Percentiles rank a stretch among this genome's conserved stretches.
phyloP scores from a whole-genome alignment of 2,888 invertebrate species.

The Brachylomia viminalis region DNA sequence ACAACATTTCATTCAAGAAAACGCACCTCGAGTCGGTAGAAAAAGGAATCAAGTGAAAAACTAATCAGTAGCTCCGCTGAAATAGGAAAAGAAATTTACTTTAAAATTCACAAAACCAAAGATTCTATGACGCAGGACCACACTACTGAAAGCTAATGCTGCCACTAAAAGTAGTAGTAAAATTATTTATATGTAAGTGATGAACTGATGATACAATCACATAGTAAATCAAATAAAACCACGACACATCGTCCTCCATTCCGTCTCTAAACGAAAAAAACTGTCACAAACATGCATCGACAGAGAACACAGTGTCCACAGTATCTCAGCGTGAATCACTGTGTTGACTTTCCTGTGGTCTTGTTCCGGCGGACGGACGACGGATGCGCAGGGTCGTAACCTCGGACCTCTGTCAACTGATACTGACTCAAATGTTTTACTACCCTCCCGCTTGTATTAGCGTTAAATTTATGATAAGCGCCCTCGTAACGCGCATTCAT shows the following conservation, averaged over 20 bases:
- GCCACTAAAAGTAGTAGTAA: background rate
- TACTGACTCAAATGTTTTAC: constrained; percentile 71
- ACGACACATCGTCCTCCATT: background rate
- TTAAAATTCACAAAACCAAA: background rate
- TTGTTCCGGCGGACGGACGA: constrained; percentile 46
- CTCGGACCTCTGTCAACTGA: constrained; percentile 65
- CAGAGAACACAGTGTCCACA: constrained; percentile 13
- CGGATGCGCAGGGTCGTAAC: constrained; percentile 64
- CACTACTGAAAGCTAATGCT: background rate
- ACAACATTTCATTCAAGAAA: constrained; percentile 1
- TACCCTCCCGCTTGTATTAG: constrained; percentile 66
- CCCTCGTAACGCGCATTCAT: constrained; percentile 66
- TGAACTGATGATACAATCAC: background rate
- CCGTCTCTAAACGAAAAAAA: constrained; percentile 1
- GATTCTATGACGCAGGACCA: background rate
- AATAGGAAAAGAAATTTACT: background rate
- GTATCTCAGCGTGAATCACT: constrained; percentile 42
- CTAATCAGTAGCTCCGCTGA: background rate
- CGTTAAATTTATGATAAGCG: constrained; percentile 74
- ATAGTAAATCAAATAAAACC: background rate
- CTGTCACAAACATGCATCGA: background rate
- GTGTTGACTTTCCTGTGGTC: constrained; percentile 54
- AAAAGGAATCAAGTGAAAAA: background rate
- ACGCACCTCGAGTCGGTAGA: background rate
- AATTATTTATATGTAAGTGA: background rate